Evolutionary conservation across 2,113 vertebrate genomes (phyloP).

Genomic region (Epinephelus cyanopodus): DNA sequence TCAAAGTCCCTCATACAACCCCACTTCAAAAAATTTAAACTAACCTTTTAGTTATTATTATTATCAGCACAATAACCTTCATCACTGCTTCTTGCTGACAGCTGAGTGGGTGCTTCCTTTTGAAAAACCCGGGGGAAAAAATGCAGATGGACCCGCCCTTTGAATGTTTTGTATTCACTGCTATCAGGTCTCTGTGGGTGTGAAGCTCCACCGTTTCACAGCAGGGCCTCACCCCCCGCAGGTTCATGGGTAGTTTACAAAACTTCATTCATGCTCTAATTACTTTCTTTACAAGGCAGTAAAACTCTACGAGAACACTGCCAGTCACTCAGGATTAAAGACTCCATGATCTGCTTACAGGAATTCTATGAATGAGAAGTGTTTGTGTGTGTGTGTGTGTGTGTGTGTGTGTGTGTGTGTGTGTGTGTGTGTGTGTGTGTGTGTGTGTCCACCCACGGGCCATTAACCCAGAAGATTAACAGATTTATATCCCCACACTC

Average conservation of each 20-base stretch:
- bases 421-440: background rate
- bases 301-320: background rate
- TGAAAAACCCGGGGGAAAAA: too few species aligned
- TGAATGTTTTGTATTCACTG: too few species aligned
- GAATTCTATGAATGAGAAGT: conserved; percentile 15
- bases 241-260: background rate
- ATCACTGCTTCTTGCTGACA: too few species aligned
- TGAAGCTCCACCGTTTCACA: background rate
- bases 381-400: background rate
- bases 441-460: background rate
- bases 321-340: background rate
- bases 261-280: background rate
- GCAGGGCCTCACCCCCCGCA: too few species aligned
- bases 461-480: conserved; percentile 42
- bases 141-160: too few species aligned
- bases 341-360: conserved; percentile 10
- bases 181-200: too few species aligned
- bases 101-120: too few species aligned
- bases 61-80: too few species aligned
- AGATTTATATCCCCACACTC: conserved; percentile 9
- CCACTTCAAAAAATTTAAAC: too few species aligned
- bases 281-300: background rate
- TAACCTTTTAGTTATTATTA: too few species aligned
- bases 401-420: background rate
- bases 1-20: too few species aligned